These are phyloP conservation scores for Deilephila porcellus DNA, from an alignment of 2,888 invertebrate species.

Conservation along the genomic window DNA sequence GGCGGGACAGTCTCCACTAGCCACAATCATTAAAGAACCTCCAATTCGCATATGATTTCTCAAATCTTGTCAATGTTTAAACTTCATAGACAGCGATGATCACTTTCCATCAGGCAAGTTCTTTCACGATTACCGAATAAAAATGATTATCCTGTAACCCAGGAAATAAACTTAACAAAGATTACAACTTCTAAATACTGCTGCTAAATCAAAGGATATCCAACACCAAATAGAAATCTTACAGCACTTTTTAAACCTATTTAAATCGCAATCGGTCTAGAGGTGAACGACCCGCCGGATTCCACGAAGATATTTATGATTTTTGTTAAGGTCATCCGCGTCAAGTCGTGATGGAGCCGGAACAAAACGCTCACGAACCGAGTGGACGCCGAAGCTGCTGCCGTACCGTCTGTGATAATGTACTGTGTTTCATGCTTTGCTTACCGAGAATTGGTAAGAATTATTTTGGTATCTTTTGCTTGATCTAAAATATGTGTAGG, in stretches of 20 bases:
- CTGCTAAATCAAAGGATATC: too few species aligned
- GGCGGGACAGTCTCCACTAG: too few species aligned
- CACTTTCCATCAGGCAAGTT: too few species aligned
- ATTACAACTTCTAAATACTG: too few species aligned
- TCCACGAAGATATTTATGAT: conserved; percentile 8
- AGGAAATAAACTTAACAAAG: too few species aligned
- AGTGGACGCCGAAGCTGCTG: neutral
- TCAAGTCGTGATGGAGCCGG: conserved; percentile 24
- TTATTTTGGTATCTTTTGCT: neutral
- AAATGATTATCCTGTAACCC: too few species aligned
- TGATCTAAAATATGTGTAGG: too few species aligned
- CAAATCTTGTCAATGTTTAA: too few species aligned
- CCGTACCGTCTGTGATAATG: neutral
- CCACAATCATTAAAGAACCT: too few species aligned
- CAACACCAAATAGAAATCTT: neutral
- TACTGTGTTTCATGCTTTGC: neutral
- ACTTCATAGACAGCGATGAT: too few species aligned
- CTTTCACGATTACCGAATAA: too few species aligned
- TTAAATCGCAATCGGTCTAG: neutral
- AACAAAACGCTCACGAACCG: conserved; percentile 20
- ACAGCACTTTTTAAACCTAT: neutral
- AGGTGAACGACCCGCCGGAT: conserved; percentile 9
- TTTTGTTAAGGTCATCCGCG: conserved; percentile 22
- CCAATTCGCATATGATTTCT: too few species aligned
- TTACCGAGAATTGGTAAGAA: neutral